Percentiles rank a stretch among this genome's conserved stretches.
These are phyloP conservation scores for Aurelia sp. DNA, from an alignment of 30 jellyfish, hydroid and myxozoan species.

Conservation along the genomic window DNA sequence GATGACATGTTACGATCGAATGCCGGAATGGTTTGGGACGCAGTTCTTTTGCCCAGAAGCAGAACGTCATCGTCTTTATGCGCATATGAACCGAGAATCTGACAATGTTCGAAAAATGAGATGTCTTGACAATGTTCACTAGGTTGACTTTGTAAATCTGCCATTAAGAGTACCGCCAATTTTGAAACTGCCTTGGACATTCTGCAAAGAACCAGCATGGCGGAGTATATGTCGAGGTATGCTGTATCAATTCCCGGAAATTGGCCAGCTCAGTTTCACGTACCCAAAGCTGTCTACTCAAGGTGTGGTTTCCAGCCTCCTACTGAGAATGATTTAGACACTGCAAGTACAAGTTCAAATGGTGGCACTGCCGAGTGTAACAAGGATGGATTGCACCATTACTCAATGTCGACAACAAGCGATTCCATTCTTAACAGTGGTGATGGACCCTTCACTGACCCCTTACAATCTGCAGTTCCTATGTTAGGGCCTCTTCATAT, in stretches of 20 bases:
- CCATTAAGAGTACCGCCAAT: neutral
- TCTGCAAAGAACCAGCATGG: constrained; percentile 3
- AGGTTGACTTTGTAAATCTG: neutral
- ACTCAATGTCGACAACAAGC: neutral
- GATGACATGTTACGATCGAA: constrained; percentile 16
- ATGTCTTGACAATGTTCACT: constrained; percentile 17
- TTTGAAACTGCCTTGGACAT: neutral
- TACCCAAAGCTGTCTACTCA: constrained; percentile 3
- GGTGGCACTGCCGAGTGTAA: neutral
- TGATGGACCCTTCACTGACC: neutral
- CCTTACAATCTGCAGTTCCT: neutral
- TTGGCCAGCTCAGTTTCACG: constrained; percentile 21
- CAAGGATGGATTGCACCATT: constrained; percentile 7
- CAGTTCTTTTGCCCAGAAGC: constrained; percentile 19
- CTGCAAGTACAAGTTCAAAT: neutral
- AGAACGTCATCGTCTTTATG: constrained; percentile 10
- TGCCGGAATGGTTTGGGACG: constrained; percentile 29
- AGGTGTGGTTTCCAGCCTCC: constrained; percentile 20
- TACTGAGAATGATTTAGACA: neutral
- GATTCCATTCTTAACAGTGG: neutral
- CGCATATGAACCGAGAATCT: constrained; percentile 1
- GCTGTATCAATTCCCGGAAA: constrained; percentile 9
- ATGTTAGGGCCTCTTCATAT: constrained; percentile 2
- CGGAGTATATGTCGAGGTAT: constrained; percentile 8
- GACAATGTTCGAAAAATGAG: constrained; percentile 4